These are phyloP conservation scores for Leucopternis melanops DNA, from an alignment of 2,113 vertebrate genomes.

Conservation along the genomic window DNA sequence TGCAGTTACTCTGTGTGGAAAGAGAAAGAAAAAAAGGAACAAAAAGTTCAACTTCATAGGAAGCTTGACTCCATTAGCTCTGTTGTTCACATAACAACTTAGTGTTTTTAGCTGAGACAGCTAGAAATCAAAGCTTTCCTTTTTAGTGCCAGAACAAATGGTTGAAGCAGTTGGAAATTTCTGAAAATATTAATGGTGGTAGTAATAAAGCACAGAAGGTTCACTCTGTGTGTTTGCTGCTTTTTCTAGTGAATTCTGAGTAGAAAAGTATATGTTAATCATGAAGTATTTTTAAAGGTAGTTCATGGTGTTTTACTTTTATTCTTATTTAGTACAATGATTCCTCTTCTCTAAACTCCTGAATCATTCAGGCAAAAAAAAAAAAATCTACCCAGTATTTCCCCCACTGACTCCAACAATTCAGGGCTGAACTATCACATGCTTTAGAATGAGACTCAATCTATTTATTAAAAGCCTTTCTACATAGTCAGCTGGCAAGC, in stretches of 20 bases:
- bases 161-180: background rate
- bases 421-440: background rate
- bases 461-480: background rate
- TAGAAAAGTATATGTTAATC: background rate
- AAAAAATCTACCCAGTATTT: background rate
- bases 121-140: conserved; percentile 14
- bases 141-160: conserved; percentile 23
- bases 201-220: background rate
- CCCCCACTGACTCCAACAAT: background rate
- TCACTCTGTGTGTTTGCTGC: background rate
- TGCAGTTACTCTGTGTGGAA: background rate
- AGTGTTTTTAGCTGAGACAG: background rate
- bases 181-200: background rate
- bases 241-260: background rate
- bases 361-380: background rate
- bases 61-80: background rate
- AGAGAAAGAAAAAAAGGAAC: background rate
- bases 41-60: background rate
- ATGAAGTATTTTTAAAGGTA: background rate
- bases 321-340: background rate
- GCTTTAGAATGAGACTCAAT: background rate
- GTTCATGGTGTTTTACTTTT: background rate
- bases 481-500: background rate
- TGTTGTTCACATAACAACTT: background rate
- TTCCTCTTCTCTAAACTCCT: background rate